A percentile compares a stretch with the other conserved stretches of the same genome.
Evolutionary conservation across 2,797 vertebrate genomes (phyloP).

Genomic region (Urophycis tenuis): DNA sequence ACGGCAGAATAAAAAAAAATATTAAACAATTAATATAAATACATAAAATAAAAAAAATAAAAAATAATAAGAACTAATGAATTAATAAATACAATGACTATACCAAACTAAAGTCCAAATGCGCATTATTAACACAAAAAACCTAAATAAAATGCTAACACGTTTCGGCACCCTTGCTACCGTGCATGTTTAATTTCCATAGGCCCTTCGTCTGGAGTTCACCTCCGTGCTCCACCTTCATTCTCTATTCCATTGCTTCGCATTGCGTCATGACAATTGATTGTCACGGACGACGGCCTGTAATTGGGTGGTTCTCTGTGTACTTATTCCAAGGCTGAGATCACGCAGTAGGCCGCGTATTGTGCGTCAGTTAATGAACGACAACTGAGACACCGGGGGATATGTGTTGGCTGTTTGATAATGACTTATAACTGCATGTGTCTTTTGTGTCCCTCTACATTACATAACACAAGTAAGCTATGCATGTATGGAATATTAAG

Average conservation of each 20-base stretch:
- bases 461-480: constrained; percentile 43
- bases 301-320: neutral
- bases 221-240: neutral
- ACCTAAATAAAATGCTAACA: neutral
- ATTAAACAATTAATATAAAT: neutral
- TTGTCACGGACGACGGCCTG: neutral
- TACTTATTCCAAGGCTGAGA: neutral
- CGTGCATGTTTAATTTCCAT: too few species aligned
- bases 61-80: neutral
- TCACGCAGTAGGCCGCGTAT: constrained; percentile 13
- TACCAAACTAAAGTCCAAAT: neutral
- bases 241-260: neutral
- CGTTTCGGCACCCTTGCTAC: neutral
- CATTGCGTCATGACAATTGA: constrained; percentile 1
- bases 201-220: too few species aligned
- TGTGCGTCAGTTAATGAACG: constrained; percentile 22
- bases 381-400: neutral
- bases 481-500: constrained; percentile 69
- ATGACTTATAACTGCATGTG: constrained; percentile 22
- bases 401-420: constrained; percentile 18
- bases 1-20: neutral
- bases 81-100: neutral
- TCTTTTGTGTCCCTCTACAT: constrained; percentile 41
- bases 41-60: too few species aligned
- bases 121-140: neutral